Evolutionary conservation across 2,113 vertebrate species (phyloP), one percentile per base, ranked within the genome.

Genomic region (Xerus inauris): DNA sequence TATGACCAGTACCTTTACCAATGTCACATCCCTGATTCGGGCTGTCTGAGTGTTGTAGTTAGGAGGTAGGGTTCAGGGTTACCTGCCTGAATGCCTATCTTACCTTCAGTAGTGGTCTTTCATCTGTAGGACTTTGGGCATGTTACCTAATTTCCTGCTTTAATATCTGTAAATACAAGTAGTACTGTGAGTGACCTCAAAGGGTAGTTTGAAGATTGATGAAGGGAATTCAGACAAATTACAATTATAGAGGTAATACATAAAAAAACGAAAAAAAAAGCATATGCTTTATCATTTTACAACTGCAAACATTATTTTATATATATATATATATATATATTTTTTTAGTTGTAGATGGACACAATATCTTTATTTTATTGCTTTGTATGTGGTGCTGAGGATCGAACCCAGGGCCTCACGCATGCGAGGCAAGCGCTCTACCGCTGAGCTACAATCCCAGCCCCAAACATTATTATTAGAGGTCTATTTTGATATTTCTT

Each of bases 1-100:
- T 54, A 2, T 1, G 7, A 35, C 24, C 82, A 0, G 19, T 16
- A 19, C 16, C 64, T 73, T 95, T n/a, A 32, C 17, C 79, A 81
- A 59, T 5, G 3, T 26, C 26, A 38, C n/a, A 17, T 82, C 35
- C 32, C 9, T 12, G 47, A 32, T 45, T 13, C 57, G 93, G 76
- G 8, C 30, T 69, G 35, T 30, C 42, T 7, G 0, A n/a, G 51
- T 28, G 30, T 6, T 3, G 9, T 69, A 4, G 13, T 9, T 7
- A 32, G 16, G 26, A 35, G 5, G 1, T 10, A n/a, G 1, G 4
- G 22, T 54, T 45, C 26, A 16, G 0, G 8, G 3, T 12, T 30
- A 40, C 42, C 28, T 47, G 17, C 24, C 30, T n/a, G 26, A 54
- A 62, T 79, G 59, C 17, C 45, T 6, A 47, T 1, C 35, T 57